Percentiles rank a stretch among this genome's conserved stretches.
Conservation (phyloP, 2,888 invertebrate genomes). For the Synergus gifuensis region DNA sequence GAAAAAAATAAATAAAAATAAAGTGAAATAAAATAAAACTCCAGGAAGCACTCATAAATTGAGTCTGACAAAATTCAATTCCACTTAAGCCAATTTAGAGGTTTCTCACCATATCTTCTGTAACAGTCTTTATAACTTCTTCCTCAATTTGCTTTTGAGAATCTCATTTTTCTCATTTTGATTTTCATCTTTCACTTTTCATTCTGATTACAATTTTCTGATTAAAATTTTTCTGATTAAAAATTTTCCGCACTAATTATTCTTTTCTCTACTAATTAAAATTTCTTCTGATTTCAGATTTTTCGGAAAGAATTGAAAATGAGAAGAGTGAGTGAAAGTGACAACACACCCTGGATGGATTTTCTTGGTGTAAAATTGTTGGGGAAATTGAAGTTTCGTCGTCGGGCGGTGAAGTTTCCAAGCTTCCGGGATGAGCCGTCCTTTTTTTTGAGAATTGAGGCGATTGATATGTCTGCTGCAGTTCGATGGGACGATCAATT, state of each 20-base stretch:
- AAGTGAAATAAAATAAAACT: slow-evolving; percentile 21
- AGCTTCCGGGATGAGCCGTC: slow-evolving; percentile 13
- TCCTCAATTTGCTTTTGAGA: background rate
- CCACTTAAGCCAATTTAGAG: slow-evolving; percentile 33
- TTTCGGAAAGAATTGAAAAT: background rate
- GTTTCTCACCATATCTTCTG: slow-evolving; percentile 34
- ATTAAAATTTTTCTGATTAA: background rate
- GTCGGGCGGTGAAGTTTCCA: slow-evolving; percentile 24
- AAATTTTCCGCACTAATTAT: background rate
- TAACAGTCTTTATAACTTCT: background rate
- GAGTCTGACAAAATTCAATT: slow-evolving; percentile 34
- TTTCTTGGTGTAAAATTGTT: slow-evolving; percentile 7
- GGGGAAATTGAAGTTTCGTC: slow-evolving; percentile 13
- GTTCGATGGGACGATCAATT: slow-evolving; percentile 56
- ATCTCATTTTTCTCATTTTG: slow-evolving; percentile 3
- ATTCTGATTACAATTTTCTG: background rate
- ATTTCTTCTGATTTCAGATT: background rate
- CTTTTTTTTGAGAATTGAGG: slow-evolving; percentile 46
- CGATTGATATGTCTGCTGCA: slow-evolving; percentile 59
- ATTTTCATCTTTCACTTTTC: background rate
- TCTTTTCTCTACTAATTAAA: background rate
- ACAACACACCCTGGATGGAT: background rate
- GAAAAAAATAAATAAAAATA: background rate
- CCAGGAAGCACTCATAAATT: slow-evolving; percentile 24
- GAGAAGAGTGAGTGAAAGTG: background rate